Evolutionary conservation across 2,888 invertebrate genomes (phyloP), one percentile per base, ranked within the genome.

Genomic region (Diploptera punctata): DNA sequence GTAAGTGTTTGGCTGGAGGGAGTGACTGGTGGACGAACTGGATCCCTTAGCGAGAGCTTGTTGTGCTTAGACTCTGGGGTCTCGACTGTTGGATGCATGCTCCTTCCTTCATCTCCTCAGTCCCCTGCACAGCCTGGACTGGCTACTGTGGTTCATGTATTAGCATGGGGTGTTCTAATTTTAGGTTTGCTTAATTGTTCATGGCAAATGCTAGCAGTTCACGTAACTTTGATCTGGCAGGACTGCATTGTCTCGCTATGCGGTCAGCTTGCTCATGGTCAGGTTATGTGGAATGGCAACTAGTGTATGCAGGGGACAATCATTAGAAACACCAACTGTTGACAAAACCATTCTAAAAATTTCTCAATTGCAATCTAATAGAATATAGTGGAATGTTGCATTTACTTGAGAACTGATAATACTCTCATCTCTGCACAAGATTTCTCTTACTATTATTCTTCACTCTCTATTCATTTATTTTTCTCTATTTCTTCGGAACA

Each of bases 321-420:
- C 57, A 57, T 57, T 57, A 57, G 57, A 57, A 57, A 57, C 57
- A 57, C 57, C 57, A 31, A 57, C 57, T 57, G 57, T 57, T 31
- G 57, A 57, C 1, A 7, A 33, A 33, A 24, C 3, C 26, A 29
- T 57, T 57, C 31, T 29, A 62, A 62, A 62, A 13, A 62, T 21
- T 31, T 62, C 7, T 57, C 29, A 31, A 38, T 43, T 62, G 13
- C 43, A 43, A 29, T 24, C 10, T 62, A n/a, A 62, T 43, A 38
- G 24, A 43, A 62, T 10, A 10, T 62, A 62, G 62, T 62, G 38
- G 62, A 62, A 62, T 62, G 43, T 38, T 62, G 62, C 62, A 62
- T 62, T 80, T 81, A 82, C 81, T 82, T 76, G 78, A 72, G 80
- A 31, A 44, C 76, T 81, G 79, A 80, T 80, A 80, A 81, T 77